Conservation (phyloP, 2,888 invertebrate species). For the Drosophila histrio region DNA sequence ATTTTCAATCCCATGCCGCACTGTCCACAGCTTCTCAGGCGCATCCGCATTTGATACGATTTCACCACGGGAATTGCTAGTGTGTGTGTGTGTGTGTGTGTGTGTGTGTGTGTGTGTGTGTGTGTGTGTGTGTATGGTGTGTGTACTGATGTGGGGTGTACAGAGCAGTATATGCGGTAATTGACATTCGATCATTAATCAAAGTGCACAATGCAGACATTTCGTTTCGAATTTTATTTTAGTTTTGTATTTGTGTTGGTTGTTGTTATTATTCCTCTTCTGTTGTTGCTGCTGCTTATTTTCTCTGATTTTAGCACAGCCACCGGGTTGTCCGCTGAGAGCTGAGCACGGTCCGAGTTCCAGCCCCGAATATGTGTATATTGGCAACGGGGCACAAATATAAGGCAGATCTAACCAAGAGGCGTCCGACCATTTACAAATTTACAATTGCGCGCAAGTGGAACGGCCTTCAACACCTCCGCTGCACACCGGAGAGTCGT, state of each 20-base stretch:
- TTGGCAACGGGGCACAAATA: background rate
- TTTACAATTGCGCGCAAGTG: constrained; percentile 46
- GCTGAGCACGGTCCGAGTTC: background rate
- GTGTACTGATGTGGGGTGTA: constrained; percentile 19
- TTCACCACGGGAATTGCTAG: constrained; percentile 32
- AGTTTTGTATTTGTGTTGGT: constrained; percentile 59
- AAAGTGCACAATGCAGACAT: constrained; percentile 84
- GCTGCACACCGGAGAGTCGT: background rate
- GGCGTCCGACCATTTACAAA: constrained; percentile 29
- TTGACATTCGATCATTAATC: constrained; percentile 85
- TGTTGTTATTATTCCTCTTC: constrained; percentile 15
- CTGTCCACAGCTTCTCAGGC: constrained; percentile 17
- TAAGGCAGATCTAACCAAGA: constrained; percentile 14
- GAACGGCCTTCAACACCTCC: constrained; percentile 73
- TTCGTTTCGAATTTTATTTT: constrained; percentile 80
- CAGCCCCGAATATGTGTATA: constrained; percentile 5
- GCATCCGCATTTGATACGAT: constrained; percentile 36
- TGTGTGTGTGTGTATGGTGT: constrained; percentile 18
- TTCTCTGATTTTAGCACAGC: constrained; percentile 21
- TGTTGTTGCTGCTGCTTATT: background rate
- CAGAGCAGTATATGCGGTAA: constrained; percentile 78
- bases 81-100: background rate
- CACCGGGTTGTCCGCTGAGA: constrained; percentile 3
- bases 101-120: constrained; percentile 12
- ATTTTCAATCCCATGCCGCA: background rate